Base-by-base conservation (phyloP, 2,797 vertebrate species). In the Scarus forsteni region DNA sequence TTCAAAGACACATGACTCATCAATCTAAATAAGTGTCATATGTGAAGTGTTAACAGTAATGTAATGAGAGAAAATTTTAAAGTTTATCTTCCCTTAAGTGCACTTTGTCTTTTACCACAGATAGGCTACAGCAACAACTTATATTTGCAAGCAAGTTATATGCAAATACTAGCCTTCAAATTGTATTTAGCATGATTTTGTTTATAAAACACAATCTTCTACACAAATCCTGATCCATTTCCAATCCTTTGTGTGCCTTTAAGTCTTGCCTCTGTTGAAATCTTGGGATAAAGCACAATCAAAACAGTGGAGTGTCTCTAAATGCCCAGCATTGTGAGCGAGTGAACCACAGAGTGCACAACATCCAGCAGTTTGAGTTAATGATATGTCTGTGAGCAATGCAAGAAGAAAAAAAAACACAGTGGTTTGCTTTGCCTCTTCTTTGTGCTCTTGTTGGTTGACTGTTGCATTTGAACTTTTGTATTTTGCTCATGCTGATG, bases 241-340 rank as follows among this genome's bases (percentile, higher is more conserved):
- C 57, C 54, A 66, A 36, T 54, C 48, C 60, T 66, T 73, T 77
- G 35, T 67, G 61, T 72, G 60, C 69, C 77, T 48, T 45, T 54
- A 57, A 69, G 61, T 74, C 71, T 48, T 60, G 57, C 59, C 75
- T 64, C 71, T 77, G 82, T 84, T 77, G 69, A 55, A 78, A 86
- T 62, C 46, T 73, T 77, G 69, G 7, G 9, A 60, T 60, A 77
- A 70, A 79, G 73, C 71, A 60, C 72, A 57, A 52, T 64, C 73
- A 70, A 83, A 80, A 83, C 68, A 73, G 34, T 60, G 61, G 34
- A 66, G 71, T 18, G 0, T 72, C 66, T 77, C 69, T 34, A 67
- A 59, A 79, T 12, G 3, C 63, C 38, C 56, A 50, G 60, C 49
- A 60, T 10, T 78, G 71, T 70, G 61, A 70, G 44, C 5, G 4